Percentiles rank a stretch among this genome's conserved stretches.
These are phyloP conservation scores for Pipistrellus kuhlii DNA, from an alignment of 2,797 vertebrate species.

Conservation along the genomic window DNA sequence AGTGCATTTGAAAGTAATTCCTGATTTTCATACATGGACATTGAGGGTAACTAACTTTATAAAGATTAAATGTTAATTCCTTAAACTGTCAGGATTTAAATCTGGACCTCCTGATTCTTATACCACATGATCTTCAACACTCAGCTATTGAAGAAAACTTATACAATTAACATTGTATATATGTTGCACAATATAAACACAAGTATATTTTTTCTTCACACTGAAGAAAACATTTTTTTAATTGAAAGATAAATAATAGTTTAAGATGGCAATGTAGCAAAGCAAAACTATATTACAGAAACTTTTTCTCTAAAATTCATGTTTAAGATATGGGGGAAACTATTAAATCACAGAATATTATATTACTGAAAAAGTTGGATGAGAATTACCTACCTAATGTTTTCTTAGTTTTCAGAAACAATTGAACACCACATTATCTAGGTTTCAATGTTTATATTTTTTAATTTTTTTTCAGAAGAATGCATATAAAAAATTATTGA, in stretches of 20 bases:
- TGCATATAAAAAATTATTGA: no score
- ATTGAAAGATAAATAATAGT: background rate
- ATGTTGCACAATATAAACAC: background rate
- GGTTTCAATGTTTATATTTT: conserved; percentile 42
- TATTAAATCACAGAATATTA: conserved; percentile 50
- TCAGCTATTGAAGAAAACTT: background rate
- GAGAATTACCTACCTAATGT: conserved; percentile 55
- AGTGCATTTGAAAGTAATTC: background rate
- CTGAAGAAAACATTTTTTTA: background rate
- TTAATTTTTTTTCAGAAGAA: no score
- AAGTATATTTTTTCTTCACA: background rate
- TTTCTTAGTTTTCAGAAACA: conserved; percentile 60
- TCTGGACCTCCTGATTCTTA: background rate
- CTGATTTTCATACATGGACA: background rate
- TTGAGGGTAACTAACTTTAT: background rate
- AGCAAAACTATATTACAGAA: conserved; percentile 25
- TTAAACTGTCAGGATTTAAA: background rate
- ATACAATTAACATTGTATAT: background rate
- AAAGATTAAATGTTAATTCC: background rate
- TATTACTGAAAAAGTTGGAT: conserved; percentile 12
- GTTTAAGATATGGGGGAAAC: background rate
- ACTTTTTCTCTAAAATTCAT: background rate
- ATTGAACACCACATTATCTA: conserved; percentile 48
- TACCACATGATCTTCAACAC: background rate
- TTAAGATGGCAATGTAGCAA: background rate